These are phyloP conservation scores for Vidua chalybeata DNA, from an alignment of 2,113 vertebrate species.

Conservation along the genomic window DNA sequence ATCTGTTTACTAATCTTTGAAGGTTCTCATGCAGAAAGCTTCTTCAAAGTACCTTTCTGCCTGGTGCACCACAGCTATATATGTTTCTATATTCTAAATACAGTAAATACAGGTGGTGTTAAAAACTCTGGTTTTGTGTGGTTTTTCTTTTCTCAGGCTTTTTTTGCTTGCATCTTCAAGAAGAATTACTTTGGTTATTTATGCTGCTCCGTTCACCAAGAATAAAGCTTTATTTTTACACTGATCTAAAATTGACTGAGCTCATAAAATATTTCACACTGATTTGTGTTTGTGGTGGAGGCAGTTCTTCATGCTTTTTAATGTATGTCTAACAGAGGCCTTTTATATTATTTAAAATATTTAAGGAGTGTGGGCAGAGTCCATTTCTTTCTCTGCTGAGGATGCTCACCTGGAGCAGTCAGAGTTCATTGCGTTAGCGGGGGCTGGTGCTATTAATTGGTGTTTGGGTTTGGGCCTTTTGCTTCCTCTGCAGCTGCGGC, in stretches of 20 bases:
- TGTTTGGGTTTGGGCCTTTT: neutral
- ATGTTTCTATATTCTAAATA: neutral
- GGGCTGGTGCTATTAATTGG: neutral
- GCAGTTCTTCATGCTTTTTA: neutral
- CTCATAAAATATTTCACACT: neutral
- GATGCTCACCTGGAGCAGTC: neutral
- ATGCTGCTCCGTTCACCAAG: neutral
- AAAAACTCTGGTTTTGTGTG: neutral
- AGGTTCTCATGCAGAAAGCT: neutral
- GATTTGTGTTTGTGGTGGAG: neutral
- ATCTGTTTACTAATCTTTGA: neutral
- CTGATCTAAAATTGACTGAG: neutral
- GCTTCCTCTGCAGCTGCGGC: neutral
- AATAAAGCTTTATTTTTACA: constrained; percentile 14
- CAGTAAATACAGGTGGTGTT: neutral
- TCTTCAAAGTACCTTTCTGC: neutral
- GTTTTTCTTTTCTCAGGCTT: neutral
- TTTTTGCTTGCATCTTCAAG: neutral
- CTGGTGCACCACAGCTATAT: neutral
- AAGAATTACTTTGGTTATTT: neutral
- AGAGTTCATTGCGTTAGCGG: neutral
- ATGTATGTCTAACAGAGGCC: neutral
- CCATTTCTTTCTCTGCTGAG: neutral
- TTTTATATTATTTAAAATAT: neutral
- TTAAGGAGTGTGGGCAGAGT: neutral